Conservation (phyloP, 2,113 vertebrate genomes). For the Nymphicus hollandicus region DNA sequence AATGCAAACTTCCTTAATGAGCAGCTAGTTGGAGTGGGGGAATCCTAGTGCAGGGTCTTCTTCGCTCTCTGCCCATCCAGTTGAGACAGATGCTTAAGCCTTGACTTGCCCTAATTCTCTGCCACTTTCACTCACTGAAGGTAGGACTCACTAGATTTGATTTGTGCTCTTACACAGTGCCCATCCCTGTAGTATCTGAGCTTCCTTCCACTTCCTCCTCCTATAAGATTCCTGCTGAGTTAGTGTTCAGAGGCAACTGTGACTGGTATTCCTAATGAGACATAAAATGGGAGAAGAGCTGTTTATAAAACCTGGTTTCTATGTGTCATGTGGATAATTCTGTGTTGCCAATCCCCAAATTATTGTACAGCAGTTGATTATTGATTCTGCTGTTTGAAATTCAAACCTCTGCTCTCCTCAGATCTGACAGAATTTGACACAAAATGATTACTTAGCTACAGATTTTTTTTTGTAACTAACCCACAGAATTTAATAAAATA, state of each 20-base stretch:
- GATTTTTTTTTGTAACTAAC: neutral
- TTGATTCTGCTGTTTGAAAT: neutral
- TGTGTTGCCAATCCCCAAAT: neutral
- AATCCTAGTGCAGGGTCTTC: neutral
- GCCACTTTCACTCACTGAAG: neutral
- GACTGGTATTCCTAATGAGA: neutral
- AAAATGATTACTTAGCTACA: neutral
- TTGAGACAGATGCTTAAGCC: neutral
- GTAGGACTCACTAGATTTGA: neutral
- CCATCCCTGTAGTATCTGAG: neutral
- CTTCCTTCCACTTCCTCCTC: neutral
- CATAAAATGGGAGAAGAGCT: neutral
- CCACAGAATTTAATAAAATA: conserved; percentile 6
- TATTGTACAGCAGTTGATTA: neutral
- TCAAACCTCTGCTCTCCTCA: neutral
- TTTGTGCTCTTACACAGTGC: neutral
- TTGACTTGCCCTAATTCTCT: neutral
- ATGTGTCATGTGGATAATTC: neutral
- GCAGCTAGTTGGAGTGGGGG: neutral
- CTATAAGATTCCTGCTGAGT: neutral
- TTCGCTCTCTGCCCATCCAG: neutral
- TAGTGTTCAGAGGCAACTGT: neutral
- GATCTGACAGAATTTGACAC: neutral
- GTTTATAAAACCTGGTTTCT: neutral
- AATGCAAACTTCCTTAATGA: neutral